These are phyloP conservation scores for Aulostomus chinensis DNA, from an alignment of 2,797 vertebrate genomes.

Conservation along the genomic window DNA sequence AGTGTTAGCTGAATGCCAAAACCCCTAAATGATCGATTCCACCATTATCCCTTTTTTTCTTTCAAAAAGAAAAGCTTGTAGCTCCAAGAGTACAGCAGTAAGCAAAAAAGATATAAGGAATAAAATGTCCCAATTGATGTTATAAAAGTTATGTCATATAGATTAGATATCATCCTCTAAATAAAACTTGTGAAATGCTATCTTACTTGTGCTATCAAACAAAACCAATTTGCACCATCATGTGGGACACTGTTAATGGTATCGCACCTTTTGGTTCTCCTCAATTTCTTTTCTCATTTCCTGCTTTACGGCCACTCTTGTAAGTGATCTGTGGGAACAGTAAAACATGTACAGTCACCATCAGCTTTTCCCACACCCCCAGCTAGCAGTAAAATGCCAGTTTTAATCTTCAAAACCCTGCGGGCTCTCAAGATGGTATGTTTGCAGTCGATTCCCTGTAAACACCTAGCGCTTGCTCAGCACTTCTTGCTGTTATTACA, in stretches of 20 bases:
- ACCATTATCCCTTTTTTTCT: slow-evolving; percentile 10
- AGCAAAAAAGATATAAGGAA: slow-evolving; percentile 9
- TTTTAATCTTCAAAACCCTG: slow-evolving; percentile 81
- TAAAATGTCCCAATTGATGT: slow-evolving; percentile 23
- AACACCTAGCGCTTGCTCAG: slow-evolving; percentile 72
- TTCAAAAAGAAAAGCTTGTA: slow-evolving; percentile 15
- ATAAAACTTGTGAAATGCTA: slow-evolving; percentile 13
- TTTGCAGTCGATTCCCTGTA: slow-evolving; percentile 74
- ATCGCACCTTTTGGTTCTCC: slow-evolving; percentile 94
- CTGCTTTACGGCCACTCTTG: slow-evolving; percentile 88
- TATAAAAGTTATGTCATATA: slow-evolving; percentile 27
- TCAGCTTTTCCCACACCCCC: slow-evolving; percentile 74
- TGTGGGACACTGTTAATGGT: slow-evolving; percentile 51
- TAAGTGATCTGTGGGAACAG: slow-evolving; percentile 91
- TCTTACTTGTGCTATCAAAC: slow-evolving; percentile 27
- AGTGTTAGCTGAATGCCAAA: slow-evolving; percentile 26
- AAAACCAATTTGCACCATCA: slow-evolving; percentile 26
- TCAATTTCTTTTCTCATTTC: slow-evolving; percentile 94
- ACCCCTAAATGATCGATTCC: slow-evolving; percentile 17
- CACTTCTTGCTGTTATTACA: slow-evolving; percentile 68
- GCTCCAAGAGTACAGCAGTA: not conserved
- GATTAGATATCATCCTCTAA: slow-evolving; percentile 33
- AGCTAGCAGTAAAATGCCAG: slow-evolving; percentile 72
- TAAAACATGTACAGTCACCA: slow-evolving; percentile 81
- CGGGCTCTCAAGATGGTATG: slow-evolving; percentile 62